Percentiles rank a stretch among this genome's conserved stretches.
Evolutionary conservation across 2,113 vertebrate species (phyloP).

Genomic region (Ramphastos sulfuratus): DNA sequence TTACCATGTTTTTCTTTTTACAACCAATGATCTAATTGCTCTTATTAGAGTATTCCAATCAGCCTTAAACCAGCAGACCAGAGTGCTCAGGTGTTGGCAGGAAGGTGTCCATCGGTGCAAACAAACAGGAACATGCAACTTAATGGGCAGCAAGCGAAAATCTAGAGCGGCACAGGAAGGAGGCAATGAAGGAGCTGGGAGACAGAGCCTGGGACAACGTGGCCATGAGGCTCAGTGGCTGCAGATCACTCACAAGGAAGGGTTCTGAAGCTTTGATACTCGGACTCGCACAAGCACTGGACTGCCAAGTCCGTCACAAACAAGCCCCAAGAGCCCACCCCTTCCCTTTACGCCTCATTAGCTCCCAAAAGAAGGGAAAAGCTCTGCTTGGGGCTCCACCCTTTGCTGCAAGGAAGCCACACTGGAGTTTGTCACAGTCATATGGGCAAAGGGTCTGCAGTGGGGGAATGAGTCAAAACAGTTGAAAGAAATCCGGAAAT

Average conservation of each 20-base stretch:
- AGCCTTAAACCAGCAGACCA: background rate
- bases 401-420: background rate
- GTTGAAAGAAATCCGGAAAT: background rate
- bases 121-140: constrained; percentile 79
- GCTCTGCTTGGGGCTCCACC: background rate
- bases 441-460: background rate
- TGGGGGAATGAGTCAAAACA: background rate
- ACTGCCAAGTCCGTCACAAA: background rate
- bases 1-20: too few relatives aligned
- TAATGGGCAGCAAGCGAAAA: background rate
- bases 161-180: background rate
- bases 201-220: background rate
- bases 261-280: background rate
- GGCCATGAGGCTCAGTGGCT: background rate
- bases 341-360: background rate
- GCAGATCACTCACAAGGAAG: background rate
- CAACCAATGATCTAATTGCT: too few relatives aligned
- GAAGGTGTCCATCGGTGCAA: constrained; percentile 77
- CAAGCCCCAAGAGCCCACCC: background rate
- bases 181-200: background rate
- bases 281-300: fast-evolving
- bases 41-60: too few relatives aligned
- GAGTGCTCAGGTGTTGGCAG: constrained; percentile 66
- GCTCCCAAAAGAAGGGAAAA: background rate
- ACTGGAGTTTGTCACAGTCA: background rate